Conservation (phyloP, 1,140 invertebrate genomes). For the Bombus balteatus region DNA sequence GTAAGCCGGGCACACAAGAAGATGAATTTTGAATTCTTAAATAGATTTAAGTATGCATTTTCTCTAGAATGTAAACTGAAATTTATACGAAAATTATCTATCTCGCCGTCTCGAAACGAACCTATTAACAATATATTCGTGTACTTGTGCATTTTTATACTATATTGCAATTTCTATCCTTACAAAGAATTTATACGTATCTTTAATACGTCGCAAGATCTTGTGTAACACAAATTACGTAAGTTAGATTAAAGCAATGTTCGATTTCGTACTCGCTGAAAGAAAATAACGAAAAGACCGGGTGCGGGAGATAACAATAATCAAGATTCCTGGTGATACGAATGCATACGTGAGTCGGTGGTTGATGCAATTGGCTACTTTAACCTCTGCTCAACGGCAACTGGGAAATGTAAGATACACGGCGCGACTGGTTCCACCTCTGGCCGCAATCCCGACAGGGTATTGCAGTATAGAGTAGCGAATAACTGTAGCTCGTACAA, state of each 20-base stretch:
- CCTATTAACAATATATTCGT: too few relatives aligned
- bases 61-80: too few relatives aligned
- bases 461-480: conserved; percentile 59
- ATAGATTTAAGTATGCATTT: too few relatives aligned
- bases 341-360: background rate
- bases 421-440: conserved; percentile 54
- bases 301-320: background rate
- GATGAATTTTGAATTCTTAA: too few relatives aligned
- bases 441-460: conserved; percentile 51
- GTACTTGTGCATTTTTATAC: too few relatives aligned
- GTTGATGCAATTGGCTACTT: conserved; percentile 14
- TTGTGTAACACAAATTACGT: background rate
- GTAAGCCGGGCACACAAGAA: too few relatives aligned
- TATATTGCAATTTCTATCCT: too few relatives aligned
- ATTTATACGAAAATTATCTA: too few relatives aligned
- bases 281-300: background rate
- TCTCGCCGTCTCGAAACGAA: too few relatives aligned
- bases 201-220: too few relatives aligned
- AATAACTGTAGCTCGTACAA: conserved; percentile 75
- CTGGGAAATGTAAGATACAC: conserved; percentile 40
- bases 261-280: background rate
- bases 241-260: background rate
- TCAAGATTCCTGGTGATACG: too few relatives aligned
- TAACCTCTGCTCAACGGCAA: background rate
- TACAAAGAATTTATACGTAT: background rate